Conservation (phyloP, 2,113 vertebrate genomes). For the Amia ocellicauda region DNA sequence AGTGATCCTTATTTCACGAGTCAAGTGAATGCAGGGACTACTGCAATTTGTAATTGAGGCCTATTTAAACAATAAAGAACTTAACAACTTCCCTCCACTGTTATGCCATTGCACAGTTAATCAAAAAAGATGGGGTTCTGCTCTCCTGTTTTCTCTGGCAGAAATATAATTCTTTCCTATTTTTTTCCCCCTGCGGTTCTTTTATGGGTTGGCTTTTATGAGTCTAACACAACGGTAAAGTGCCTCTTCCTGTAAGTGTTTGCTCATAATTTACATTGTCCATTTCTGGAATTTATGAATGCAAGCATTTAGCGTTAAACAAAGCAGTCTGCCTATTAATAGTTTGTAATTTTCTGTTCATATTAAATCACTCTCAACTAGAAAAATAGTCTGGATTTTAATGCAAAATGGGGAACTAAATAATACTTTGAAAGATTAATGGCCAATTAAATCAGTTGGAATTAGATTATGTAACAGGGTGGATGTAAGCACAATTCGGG, state of each 20-base stretch:
- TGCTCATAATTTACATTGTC: background rate
- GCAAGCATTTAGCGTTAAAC: background rate
- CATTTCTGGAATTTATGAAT: background rate
- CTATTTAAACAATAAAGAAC: conserved; percentile 7
- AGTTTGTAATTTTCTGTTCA: conserved; percentile 39
- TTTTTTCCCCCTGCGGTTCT: background rate
- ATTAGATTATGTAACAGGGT: conserved; percentile 39
- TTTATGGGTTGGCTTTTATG: conserved; percentile 1
- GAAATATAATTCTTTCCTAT: background rate
- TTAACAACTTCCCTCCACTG: background rate
- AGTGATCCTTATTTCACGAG: too few relatives aligned
- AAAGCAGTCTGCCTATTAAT: background rate
- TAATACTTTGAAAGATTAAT: conserved; percentile 47
- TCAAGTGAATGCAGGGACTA: background rate
- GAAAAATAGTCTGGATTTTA: conserved; percentile 38
- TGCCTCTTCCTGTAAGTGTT: background rate
- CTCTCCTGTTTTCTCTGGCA: background rate
- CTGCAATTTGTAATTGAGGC: background rate
- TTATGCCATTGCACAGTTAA: background rate
- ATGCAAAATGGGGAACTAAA: conserved; percentile 31
- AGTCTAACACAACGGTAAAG: background rate
- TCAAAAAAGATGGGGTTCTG: conserved; percentile 4
- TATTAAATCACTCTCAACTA: conserved; percentile 38
- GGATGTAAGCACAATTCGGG: conserved; percentile 44
- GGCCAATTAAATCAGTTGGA: conserved; percentile 35